These are phyloP conservation scores for Cricetomys ansorgei DNA, from an alignment of 2,113 vertebrate species.

Conservation along the genomic window DNA sequence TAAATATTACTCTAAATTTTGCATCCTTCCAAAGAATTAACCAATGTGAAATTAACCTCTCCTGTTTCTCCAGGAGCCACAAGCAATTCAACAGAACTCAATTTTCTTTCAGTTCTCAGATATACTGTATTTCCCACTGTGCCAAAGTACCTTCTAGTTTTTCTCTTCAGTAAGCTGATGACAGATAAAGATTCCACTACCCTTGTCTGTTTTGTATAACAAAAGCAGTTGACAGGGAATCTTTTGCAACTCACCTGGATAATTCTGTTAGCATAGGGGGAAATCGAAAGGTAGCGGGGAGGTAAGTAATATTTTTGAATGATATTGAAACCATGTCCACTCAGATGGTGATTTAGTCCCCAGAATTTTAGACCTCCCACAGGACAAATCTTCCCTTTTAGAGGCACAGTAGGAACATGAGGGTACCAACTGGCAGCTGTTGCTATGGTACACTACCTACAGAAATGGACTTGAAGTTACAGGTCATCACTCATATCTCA, in stretches of 20 bases:
- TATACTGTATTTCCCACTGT: slow-evolving; percentile 67
- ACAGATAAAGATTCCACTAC: slow-evolving; percentile 68
- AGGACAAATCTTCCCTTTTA: slow-evolving; percentile 82
- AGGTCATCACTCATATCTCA: slow-evolving; percentile 71
- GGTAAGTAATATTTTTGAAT: slow-evolving; percentile 79
- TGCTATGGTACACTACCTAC: slow-evolving; percentile 66
- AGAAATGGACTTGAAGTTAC: slow-evolving; percentile 78
- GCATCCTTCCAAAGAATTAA: slow-evolving; percentile 73
- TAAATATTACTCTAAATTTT: slow-evolving; percentile 78
- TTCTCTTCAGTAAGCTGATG: slow-evolving; percentile 60
- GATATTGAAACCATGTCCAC: slow-evolving; percentile 75
- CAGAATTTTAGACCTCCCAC: slow-evolving; percentile 79
- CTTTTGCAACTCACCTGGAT: slow-evolving; percentile 52
- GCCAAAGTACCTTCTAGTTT: slow-evolving; percentile 52
- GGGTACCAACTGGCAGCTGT: slow-evolving; percentile 80
- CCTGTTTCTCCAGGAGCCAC: slow-evolving; percentile 74
- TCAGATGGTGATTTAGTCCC: slow-evolving; percentile 81
- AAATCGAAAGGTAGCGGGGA: slow-evolving; percentile 44
- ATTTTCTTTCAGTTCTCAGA: slow-evolving; percentile 74
- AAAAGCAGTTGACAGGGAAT: slow-evolving; percentile 45
- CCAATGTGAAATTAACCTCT: slow-evolving; percentile 83
- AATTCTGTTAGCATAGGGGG: neutral
- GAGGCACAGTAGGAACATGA: slow-evolving; percentile 64
- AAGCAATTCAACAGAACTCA: slow-evolving; percentile 71
- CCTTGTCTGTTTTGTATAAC: slow-evolving; percentile 19